Percentiles rank a stretch among this genome's conserved stretches.
These are phyloP conservation scores for Trichechus manatus DNA, from an alignment of 2,113 vertebrate genomes.

Conservation along the genomic window DNA sequence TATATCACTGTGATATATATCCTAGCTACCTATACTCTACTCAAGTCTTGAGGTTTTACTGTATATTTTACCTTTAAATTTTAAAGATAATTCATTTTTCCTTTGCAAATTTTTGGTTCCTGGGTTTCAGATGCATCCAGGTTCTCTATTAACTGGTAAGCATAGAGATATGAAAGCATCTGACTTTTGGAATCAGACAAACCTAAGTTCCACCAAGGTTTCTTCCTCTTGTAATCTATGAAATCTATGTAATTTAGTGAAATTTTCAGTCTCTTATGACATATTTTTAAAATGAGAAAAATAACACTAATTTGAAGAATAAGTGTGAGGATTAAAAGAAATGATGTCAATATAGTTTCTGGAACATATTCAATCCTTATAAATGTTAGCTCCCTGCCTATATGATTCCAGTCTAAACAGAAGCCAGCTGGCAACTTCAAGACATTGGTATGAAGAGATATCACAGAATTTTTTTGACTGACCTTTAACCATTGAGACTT, in stretches of 20 bases:
- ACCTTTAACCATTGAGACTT: background rate
- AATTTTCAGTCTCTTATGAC: background rate
- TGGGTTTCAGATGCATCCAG: background rate
- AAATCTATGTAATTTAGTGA: background rate
- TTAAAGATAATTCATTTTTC: slow-evolving; percentile 3
- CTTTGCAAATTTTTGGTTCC: background rate
- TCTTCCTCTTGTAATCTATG: background rate
- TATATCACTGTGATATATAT: background rate
- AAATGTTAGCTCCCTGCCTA: background rate
- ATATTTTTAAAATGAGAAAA: background rate
- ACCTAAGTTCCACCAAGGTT: background rate
- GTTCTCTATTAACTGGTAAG: slow-evolving; percentile 13
- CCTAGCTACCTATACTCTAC: background rate
- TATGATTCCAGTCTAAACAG: slow-evolving; percentile 4
- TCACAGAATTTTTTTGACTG: background rate
- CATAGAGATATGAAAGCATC: background rate
- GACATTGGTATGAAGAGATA: background rate
- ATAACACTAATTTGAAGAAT: background rate
- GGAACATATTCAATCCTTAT: background rate
- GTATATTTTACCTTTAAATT: background rate
- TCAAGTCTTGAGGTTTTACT: background rate
- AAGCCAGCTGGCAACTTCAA: background rate
- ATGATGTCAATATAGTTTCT: background rate
- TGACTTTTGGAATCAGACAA: background rate
- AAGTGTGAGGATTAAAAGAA: slow-evolving; percentile 6